Base-by-base conservation (phyloP, 1,140 invertebrate species). In the Campodea augens region DNA sequence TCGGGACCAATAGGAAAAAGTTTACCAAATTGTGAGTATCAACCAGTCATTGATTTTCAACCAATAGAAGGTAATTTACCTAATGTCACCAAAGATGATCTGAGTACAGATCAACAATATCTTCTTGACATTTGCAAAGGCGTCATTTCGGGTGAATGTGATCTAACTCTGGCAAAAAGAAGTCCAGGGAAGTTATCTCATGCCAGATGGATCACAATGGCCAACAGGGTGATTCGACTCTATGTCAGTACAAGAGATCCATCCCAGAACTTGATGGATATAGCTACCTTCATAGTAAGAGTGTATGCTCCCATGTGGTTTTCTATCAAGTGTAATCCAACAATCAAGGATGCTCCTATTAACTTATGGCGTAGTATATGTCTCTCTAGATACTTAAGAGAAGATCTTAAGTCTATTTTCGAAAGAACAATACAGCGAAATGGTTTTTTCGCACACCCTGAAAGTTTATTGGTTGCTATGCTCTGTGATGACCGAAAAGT, bases 161-260 rank as follows among this genome's bases (percentile, higher is more conserved):
- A 7, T 10, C 27, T 32, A 7, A 32, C 7, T 15, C 27, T 32
- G 7, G 27, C 27, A 32, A 15, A 32, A 32, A 32, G 39, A 20
- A 21, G n/a, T 41, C 39, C 39, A 41, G 39, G 39, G 22, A 41
- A 41, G 22, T 24, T 41, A n/a, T 20, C 39, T 21, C 39, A 41
- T 21, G 15, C 39, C n/a, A 41, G 39, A 24, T 41, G 39, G 39
- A 24, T 41, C n/a, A 41, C 39, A 41, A 41, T 21, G 22, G 39
- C 39, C 22, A 41, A 41, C 39, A n/a, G 39, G 13, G 22, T 41
- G 15, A n/a, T 41, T n/a, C 39, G 15, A 13, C n/a, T 41, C 4
- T 41, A 3, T 41, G 39, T 41, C 4, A n/a, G n/a, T n/a, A 41
- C 15, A 41, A 13, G 15, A 13, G 22, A 41, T n/a, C 39, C 39